phyloP scores from a whole-genome alignment of 1,140 invertebrate genomes.

The Listronotus oregonensis region DNA sequence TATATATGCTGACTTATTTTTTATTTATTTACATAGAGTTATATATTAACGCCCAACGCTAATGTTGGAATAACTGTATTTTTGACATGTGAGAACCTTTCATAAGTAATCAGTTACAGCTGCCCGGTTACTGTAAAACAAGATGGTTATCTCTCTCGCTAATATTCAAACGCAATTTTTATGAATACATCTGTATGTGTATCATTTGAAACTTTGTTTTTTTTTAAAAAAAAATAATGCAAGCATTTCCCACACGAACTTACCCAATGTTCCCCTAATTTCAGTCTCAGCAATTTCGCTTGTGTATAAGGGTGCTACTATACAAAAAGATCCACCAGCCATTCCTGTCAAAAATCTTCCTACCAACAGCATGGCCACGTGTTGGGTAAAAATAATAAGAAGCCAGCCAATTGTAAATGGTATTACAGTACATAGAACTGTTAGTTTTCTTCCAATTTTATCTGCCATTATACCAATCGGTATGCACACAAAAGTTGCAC shows the following conservation, averaged over 20 bases:
- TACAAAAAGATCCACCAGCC: constrained; percentile 66
- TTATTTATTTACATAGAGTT: no score
- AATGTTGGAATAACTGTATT: no score
- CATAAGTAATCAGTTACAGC: no score
- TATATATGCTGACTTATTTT: no score
- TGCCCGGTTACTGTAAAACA: no score
- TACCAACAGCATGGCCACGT: constrained; percentile 64
- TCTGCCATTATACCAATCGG: constrained; percentile 66
- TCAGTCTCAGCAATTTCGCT: constrained; percentile 72
- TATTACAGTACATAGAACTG: constrained; percentile 67
- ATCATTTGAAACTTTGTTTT: no score
- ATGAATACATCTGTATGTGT: no score
- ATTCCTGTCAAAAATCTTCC: constrained; percentile 73
- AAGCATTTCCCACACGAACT: constrained; percentile 36
- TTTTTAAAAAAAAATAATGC: no score
- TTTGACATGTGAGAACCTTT: no score
- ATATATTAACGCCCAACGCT: no score
- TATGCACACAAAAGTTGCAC: constrained; percentile 66
- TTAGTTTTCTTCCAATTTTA: constrained; percentile 69
- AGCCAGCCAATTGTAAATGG: constrained; percentile 73
- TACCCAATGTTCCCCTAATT: constrained; percentile 72
- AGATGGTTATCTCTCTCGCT: no score
- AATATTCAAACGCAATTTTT: no score
- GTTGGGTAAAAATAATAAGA: constrained; percentile 65
- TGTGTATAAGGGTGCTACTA: constrained; percentile 72